These are phyloP conservation scores for Willowsia nigromaculata DNA, from an alignment of 2,888 invertebrate species.

Conservation along the genomic window DNA sequence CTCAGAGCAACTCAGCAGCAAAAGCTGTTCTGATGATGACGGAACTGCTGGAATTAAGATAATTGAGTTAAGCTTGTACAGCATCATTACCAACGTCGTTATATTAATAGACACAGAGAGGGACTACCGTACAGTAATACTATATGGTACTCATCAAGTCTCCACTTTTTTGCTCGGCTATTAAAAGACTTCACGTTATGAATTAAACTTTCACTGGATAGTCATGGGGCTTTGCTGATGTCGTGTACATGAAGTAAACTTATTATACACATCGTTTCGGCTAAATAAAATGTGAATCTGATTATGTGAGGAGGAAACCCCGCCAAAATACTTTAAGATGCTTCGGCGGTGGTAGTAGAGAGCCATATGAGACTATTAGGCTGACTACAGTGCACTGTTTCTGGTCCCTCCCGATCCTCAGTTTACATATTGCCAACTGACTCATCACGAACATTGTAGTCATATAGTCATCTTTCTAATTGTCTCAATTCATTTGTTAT, in stretches of 20 bases:
- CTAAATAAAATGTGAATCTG: not conserved
- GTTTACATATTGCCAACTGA: not conserved
- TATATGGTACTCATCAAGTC: no score
- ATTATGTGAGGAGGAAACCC: not conserved
- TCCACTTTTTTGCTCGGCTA: not conserved
- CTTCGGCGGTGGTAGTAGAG: not conserved
- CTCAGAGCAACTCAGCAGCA: not conserved
- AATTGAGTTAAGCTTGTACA: slow-evolving; percentile 15
- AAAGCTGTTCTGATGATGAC: not conserved
- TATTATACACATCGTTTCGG: not conserved
- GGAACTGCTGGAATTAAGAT: slow-evolving; percentile 2
- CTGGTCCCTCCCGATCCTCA: not conserved
- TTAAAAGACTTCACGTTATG: not conserved
- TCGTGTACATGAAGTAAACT: not conserved
- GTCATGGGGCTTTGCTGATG: not conserved
- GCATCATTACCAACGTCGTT: not conserved
- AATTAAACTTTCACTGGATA: not conserved
- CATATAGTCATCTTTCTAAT: not conserved
- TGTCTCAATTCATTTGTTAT: not conserved
- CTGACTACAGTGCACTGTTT: not conserved
- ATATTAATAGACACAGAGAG: not conserved
- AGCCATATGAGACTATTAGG: not conserved
- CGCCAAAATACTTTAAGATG: not conserved
- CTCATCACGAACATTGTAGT: not conserved
- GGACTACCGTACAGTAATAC: no score